These are phyloP conservation scores for Agriopis aurantiaria DNA, from an alignment of 2,888 invertebrate genomes.

Conservation along the genomic window DNA sequence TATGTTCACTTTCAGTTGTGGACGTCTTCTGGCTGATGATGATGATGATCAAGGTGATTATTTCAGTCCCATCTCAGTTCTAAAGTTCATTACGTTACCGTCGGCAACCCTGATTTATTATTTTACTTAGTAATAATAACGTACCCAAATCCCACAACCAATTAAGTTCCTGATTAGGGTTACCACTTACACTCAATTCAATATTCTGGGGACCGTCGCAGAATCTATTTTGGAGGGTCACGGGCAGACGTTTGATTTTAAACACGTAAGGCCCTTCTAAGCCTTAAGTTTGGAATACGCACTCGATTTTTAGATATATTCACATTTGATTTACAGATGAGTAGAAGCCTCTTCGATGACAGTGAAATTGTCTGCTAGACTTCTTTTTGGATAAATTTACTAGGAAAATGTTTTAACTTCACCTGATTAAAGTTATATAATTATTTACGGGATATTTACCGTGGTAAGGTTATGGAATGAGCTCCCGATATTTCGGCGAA, in stretches of 20 bases:
- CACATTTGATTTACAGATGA: not conserved
- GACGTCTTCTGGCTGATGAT: too few relatives aligned
- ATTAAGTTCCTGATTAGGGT: constrained; percentile 37
- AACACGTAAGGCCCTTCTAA: constrained; percentile 3
- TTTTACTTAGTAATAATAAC: constrained; percentile 14
- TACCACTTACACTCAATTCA: constrained; percentile 32
- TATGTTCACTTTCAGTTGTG: too few relatives aligned
- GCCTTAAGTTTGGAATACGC: not conserved
- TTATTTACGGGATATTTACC: too few relatives aligned
- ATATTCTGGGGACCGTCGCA: constrained; percentile 34
- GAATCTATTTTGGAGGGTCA: constrained; percentile 31
- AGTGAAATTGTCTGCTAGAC: too few relatives aligned
- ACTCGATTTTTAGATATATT: not conserved
- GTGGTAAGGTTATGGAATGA: too few relatives aligned
- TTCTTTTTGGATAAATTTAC: too few relatives aligned
- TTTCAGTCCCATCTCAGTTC: not conserved
- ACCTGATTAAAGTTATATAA: too few relatives aligned
- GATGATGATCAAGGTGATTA: too few relatives aligned
- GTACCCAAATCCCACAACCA: constrained; percentile 30
- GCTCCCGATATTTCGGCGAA: too few relatives aligned
- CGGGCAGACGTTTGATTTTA: constrained; percentile 16
- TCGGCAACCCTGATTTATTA: constrained; percentile 14
- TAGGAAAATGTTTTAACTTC: too few relatives aligned
- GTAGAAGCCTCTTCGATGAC: not conserved
- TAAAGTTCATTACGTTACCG: not conserved